phyloP scores from a whole-genome alignment of 2,113 vertebrate genomes.

The Phasianus colchicus region DNA sequence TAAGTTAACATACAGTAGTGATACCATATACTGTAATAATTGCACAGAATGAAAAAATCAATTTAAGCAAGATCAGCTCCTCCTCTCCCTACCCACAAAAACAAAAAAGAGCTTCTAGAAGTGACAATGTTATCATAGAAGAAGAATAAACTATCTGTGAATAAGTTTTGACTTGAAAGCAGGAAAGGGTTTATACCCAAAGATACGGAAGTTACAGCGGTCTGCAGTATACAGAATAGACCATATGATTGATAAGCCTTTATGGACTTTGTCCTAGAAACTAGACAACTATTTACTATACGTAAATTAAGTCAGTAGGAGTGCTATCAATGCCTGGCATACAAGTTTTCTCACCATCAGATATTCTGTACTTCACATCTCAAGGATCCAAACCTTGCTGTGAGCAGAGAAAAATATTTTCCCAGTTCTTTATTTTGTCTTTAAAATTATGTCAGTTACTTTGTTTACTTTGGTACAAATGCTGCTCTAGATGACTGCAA shows the following conservation, averaged over 20 bases:
- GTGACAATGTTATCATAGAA: background rate
- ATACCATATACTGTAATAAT: background rate
- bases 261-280: background rate
- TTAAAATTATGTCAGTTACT: background rate
- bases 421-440: background rate
- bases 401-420: background rate
- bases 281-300: background rate
- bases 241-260: rapidly evolving
- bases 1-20: background rate
- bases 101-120: background rate
- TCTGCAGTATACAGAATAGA: background rate
- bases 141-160: background rate
- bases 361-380: background rate
- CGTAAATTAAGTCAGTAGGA: background rate
- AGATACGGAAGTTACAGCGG: background rate
- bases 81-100: rapidly evolving
- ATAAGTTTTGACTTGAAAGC: background rate
- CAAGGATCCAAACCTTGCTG: background rate
- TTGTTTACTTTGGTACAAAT: background rate
- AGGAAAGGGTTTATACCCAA: background rate
- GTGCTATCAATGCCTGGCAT: background rate
- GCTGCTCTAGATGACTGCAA: background rate
- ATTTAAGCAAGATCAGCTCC: background rate
- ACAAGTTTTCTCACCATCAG: background rate
- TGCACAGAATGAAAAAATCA: background rate